Base-by-base conservation (phyloP, 2,797 vertebrate genomes). In the Momotus momota region DNA sequence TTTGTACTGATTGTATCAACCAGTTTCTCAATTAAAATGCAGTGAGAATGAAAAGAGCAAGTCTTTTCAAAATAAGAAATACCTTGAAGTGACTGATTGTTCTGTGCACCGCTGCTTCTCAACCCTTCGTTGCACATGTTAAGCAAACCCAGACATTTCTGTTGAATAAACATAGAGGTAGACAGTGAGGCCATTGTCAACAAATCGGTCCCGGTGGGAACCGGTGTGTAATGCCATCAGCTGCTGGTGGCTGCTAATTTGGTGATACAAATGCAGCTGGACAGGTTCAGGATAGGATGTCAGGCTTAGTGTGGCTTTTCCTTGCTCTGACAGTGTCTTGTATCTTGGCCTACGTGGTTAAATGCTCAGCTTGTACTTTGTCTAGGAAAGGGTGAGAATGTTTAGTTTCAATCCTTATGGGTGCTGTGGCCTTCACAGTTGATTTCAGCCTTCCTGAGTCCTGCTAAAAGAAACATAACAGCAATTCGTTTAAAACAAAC, bases 201-300 rank as follows among this genome's bases (percentile, higher is more conserved):
- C 77, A 84, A 57, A 62, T 72, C 0, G 0, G 31, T 61, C 87
- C 52, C 7, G 1, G 35, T 81, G 33, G 62, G 80, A 90, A n/a
- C 27, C 4, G 0, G 46, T 83, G 58, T 94, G 89, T 81, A 83
- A 94, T 40, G 23, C 75, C 79, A 65, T 78, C 79, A 89, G 57
- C 74, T 82, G 60, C 80, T 70, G 26, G 65, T 92, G 62, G 74
- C 70, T 86, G 92, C 87, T 79, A 9, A 3, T 3, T 20, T 62
- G 66, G 46, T 66, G 79, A 88, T 54, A 73, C 22, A 94, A 93
- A 96, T 83, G 35, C 55, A 95, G 70, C 33, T 55, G 91, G 87
- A 93, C 89, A 94, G 66, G 70, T 79, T 88, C 48, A n/a, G 70
- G 77, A 55, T 25, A 84, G 66, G 73, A 66, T 79, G 80, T 66